Percentiles rank a stretch among this genome's conserved stretches.
Evolutionary conservation across 1,140 invertebrate species (phyloP).

Genomic region (Drosophila willistoni): DNA sequence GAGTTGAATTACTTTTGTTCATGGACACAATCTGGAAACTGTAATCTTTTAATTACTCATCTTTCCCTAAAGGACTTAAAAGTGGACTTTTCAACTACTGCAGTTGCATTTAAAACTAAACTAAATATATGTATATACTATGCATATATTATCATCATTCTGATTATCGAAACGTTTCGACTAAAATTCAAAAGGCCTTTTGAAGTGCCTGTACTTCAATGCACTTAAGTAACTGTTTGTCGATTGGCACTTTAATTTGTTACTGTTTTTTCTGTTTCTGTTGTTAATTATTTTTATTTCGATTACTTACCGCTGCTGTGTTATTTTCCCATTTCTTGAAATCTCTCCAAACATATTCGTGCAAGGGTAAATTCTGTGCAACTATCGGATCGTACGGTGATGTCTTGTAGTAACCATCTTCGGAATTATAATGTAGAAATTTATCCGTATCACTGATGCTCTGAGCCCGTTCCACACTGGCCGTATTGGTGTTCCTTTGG

Average conservation of each 20-base stretch:
- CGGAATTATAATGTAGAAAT: constrained; percentile 64
- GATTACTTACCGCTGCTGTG: constrained; percentile 86
- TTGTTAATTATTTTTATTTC: constrained; percentile 15
- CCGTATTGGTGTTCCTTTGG: constrained; percentile 66
- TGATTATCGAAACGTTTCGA: not conserved
- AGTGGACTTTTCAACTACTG: too few relatives aligned
- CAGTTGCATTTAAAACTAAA: too few relatives aligned
- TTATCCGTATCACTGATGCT: constrained; percentile 68
- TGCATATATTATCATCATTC: too few relatives aligned
- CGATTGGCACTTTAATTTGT: not conserved
- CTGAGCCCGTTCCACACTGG: constrained; percentile 55
- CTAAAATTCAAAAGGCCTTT: not conserved
- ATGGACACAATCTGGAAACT: not conserved
- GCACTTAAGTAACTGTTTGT: not conserved
- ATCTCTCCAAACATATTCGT: constrained; percentile 87
- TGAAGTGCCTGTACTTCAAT: constrained; percentile 1
- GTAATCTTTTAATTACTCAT: not conserved
- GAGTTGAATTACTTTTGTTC: not conserved
- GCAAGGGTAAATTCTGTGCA: constrained; percentile 85
- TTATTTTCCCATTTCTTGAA: constrained; percentile 86
- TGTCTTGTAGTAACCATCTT: constrained; percentile 76
- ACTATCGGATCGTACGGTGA: constrained; percentile 84
- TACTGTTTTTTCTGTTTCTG: not conserved
- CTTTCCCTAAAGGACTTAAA: too few relatives aligned
- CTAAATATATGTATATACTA: too few relatives aligned